phyloP scores from a whole-genome alignment of 2,797 vertebrate genomes.

The Caiman crocodilus region DNA sequence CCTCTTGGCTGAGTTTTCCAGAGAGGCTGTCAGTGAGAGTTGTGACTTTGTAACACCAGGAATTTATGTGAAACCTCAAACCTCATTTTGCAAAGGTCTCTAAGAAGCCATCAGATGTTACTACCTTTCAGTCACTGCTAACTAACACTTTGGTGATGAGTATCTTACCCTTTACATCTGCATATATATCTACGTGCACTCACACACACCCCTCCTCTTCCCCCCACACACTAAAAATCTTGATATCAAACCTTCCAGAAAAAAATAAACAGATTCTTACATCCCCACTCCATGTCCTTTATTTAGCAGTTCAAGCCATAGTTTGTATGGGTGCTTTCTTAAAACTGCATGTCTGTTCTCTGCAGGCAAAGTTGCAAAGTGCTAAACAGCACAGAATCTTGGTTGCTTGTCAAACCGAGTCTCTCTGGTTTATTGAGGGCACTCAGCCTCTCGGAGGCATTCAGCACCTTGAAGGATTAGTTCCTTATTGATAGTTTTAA shows the following conservation, averaged over 20 bases:
- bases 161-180: not conserved
- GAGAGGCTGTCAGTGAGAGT: not conserved
- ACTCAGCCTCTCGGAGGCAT: not conserved
- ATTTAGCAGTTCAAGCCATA: not conserved
- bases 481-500: not conserved
- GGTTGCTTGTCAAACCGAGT: not conserved
- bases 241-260: conserved; percentile 2
- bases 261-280: not conserved
- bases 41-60: not conserved
- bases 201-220: not conserved
- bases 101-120: not conserved
- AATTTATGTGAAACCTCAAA: not conserved
- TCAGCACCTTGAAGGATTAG: not conserved
- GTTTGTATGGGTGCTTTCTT: not conserved
- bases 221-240: not conserved
- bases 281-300: not conserved
- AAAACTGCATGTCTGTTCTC: not conserved
- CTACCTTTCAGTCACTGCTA: not conserved
- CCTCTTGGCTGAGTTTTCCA: not conserved
- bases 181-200: not conserved
- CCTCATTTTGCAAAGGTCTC: not conserved
- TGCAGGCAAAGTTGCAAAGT: conserved; percentile 3
- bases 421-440: not conserved
- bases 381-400: no score
- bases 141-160: not conserved